Evolutionary conservation across 1,140 invertebrate species (phyloP).

Genomic region (Drosophila parvula): DNA sequence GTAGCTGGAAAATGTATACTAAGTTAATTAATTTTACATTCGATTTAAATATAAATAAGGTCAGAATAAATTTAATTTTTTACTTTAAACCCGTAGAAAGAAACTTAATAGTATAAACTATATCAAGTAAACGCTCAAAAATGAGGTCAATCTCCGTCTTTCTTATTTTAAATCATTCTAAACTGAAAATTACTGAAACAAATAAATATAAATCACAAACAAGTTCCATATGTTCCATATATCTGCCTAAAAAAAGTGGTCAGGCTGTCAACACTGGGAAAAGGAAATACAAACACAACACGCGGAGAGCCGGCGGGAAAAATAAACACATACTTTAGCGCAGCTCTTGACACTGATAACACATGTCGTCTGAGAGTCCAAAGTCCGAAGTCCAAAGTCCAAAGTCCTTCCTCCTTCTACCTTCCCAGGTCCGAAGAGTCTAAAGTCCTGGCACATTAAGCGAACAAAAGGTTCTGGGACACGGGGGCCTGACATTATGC

Average conservation of each 20-base stretch:
- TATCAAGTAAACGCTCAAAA: background rate
- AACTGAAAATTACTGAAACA: background rate
- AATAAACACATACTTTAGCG: slow-evolving; percentile 73
- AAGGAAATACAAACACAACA: slow-evolving; percentile 29
- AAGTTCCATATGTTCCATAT: background rate
- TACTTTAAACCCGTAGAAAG: too few species aligned
- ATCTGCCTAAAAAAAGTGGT: slow-evolving; percentile 1
- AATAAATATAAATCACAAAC: too few species aligned
- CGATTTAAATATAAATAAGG: too few species aligned
- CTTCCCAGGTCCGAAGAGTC: slow-evolving; percentile 1
- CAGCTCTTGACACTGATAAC: slow-evolving; percentile 81
- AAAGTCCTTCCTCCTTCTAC: background rate
- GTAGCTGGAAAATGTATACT: background rate
- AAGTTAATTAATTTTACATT: too few species aligned
- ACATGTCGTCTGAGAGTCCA: slow-evolving; percentile 61
- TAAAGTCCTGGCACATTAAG: slow-evolving; percentile 65
- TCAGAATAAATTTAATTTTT: too few species aligned
- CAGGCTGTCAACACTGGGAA: background rate
- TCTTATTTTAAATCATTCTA: background rate
- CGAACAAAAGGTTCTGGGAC: slow-evolving; percentile 61
- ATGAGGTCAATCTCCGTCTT: background rate
- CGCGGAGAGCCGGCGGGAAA: slow-evolving; percentile 49
- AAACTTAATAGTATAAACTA: too few species aligned
- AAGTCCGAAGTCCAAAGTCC: slow-evolving; percentile 6
- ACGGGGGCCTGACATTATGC: slow-evolving; percentile 57